Evolutionary conservation across 2,888 invertebrate species (phyloP).

Genomic region (Standfussiana lucernea): DNA sequence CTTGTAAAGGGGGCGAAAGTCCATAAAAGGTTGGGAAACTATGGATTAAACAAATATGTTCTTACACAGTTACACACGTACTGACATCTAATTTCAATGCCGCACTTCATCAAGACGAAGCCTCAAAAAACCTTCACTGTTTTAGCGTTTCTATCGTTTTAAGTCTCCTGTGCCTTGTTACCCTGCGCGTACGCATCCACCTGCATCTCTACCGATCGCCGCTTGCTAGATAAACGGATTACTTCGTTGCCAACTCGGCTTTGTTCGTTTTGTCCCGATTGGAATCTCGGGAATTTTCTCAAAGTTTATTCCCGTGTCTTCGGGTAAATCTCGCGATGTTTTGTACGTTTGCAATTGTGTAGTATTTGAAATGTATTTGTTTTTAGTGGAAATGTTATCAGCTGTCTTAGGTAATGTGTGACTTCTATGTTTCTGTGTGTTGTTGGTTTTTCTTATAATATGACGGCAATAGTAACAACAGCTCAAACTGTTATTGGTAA

Average conservation of each 20-base stretch:
- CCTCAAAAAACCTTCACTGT: slow-evolving; percentile 5
- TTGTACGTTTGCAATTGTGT: slow-evolving; percentile 53
- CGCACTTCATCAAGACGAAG: background rate
- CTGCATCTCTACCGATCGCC: slow-evolving; percentile 61
- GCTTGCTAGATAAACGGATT: slow-evolving; percentile 62
- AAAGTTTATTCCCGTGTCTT: slow-evolving; percentile 61
- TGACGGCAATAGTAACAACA: background rate
- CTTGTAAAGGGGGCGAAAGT: too few relatives aligned
- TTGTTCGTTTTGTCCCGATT: slow-evolving; percentile 61
- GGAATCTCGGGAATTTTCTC: slow-evolving; percentile 63
- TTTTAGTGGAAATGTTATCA: slow-evolving; percentile 43
- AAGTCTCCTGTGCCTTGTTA: slow-evolving; percentile 23
- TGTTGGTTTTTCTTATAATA: background rate
- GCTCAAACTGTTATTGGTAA: background rate
- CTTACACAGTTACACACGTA: too few relatives aligned
- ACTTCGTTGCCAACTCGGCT: slow-evolving; percentile 52
- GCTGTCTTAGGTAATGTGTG: background rate
- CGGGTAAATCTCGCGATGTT: slow-evolving; percentile 58
- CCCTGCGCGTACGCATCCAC: slow-evolving; percentile 58
- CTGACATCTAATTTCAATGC: background rate
- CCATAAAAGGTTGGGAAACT: too few relatives aligned
- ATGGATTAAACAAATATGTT: background rate
- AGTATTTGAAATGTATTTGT: slow-evolving; percentile 43
- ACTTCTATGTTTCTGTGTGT: background rate
- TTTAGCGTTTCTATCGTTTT: slow-evolving; percentile 35